phyloP scores from a whole-genome alignment of 92 coral and sea anemone species.

The Muricea muricata region DNA sequence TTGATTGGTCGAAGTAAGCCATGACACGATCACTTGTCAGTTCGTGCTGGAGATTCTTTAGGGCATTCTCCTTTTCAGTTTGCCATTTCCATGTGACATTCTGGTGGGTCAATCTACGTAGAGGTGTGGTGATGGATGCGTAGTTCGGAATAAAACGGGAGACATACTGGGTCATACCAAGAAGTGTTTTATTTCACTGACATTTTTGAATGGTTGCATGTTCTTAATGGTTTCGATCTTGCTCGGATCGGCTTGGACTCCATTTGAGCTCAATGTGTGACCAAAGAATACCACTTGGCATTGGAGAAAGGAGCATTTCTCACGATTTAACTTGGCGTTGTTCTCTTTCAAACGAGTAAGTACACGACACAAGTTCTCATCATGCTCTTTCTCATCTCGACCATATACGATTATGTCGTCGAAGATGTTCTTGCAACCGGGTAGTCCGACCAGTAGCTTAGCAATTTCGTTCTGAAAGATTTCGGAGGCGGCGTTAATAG shows the following conservation, averaged over 20 bases:
- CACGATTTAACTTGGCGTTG: not conserved
- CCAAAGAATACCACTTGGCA: not conserved
- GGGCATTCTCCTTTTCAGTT: constrained; percentile 7
- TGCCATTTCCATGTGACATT: constrained; percentile 52
- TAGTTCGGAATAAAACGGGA: constrained; percentile 41
- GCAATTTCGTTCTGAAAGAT: not conserved
- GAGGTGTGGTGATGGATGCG: constrained; percentile 54
- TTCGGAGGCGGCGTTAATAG: too few relatives aligned
- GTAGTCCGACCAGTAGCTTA: not conserved
- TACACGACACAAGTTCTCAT: constrained; percentile 1
- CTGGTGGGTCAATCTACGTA: constrained; percentile 39
- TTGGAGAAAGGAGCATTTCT: not conserved
- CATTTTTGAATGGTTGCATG: not conserved
- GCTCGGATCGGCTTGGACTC: not conserved
- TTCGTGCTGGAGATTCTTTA: not conserved
- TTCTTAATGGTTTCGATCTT: not conserved
- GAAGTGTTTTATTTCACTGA: not conserved
- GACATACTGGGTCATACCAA: constrained; percentile 52
- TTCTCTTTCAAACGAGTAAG: too few relatives aligned
- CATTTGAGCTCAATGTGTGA: not conserved
- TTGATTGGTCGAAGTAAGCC: too few relatives aligned
- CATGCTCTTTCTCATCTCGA: not conserved
- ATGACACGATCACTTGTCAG: constrained; percentile 45
- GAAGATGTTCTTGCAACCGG: constrained; percentile 4
- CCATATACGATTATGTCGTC: not conserved